Base-by-base conservation (phyloP, 2,888 invertebrate genomes). In the Chymomyza fuscimana region DNA sequence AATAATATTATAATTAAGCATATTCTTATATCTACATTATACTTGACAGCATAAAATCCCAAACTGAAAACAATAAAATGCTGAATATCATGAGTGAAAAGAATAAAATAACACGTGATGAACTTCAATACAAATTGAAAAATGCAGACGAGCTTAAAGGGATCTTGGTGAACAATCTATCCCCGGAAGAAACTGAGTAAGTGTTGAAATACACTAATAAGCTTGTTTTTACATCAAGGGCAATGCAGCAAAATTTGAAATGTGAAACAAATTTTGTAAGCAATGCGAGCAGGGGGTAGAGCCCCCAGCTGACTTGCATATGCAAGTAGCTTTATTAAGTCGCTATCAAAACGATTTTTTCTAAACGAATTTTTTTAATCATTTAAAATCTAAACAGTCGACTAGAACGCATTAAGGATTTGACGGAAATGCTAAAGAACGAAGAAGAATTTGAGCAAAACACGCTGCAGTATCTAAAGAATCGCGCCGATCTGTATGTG, bases 131-230 rank as follows among this genome's bases (percentile, higher is more conserved):
- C 2, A 90, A 89, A 74, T 80, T 89, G 73, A 76, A 86, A 16
- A 82, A 88, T n/a, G 89, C 90, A 7, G 81, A 74, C 15, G 88
- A 89, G 2, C 70, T 90, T n/a, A 80, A 89, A 62, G 89, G 87
- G 6, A 78, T 90, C 0, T 70, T 91, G 50, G 74, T 90, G 10
- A 89, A 91, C 60, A 91, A 91, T 78, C 77, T 89, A 2, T 88
- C 89, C 0, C 85, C 89, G 16, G 90, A 90, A 65, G 91, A 91
- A 67, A 84, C 90, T n/a, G 77, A 73, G 92, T 92, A 74, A 78
- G 78, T 56, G 4, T 16, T 7, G 1, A 36, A 9, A 7, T 25
- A 25, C 4, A 25, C 4, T 25, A 25, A 25, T 25, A 25, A 25
- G 25, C 25, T 25, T 19, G n/a, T n/a, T n/a, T n/a, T n/a, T n/a